Evolutionary conservation across 2,888 invertebrate genomes (phyloP).

Genomic region (Melinopterus prodromus): DNA sequence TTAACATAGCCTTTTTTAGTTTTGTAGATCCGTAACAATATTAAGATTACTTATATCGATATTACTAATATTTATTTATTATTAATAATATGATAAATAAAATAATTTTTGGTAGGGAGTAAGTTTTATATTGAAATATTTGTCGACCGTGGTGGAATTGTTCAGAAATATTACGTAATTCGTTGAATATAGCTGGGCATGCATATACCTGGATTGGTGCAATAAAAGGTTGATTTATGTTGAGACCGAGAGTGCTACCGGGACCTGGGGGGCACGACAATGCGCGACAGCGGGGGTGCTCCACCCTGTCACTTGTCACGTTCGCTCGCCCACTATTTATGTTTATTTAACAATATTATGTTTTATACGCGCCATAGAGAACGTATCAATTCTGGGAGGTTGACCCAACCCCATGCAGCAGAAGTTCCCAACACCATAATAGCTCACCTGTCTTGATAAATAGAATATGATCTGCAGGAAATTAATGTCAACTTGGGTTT

Average conservation of each 20-base stretch:
- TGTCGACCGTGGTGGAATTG: neutral
- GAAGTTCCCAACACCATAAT: neutral
- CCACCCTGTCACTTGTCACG: constrained; percentile 56
- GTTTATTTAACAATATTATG: constrained; percentile 52
- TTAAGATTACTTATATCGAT: too few relatives aligned
- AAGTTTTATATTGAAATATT: neutral
- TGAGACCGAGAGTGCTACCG: constrained; percentile 51
- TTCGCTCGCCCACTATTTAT: constrained; percentile 55
- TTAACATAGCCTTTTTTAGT: too few relatives aligned
- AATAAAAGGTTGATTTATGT: constrained; percentile 54
- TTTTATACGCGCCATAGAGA: constrained; percentile 37
- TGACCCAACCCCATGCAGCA: neutral
- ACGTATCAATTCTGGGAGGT: neutral
- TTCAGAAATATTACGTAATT: constrained; percentile 23
- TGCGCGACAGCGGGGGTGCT: constrained; percentile 49
- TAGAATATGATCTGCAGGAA: neutral
- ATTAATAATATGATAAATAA: neutral
- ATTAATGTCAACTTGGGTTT: neutral
- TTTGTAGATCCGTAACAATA: too few relatives aligned
- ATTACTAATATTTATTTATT: neutral
- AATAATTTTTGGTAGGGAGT: neutral
- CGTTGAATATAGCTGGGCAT: constrained; percentile 23
- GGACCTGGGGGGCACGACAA: constrained; percentile 49
- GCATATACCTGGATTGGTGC: constrained; percentile 47
- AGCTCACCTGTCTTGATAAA: neutral